Evolutionary conservation across 1,140 invertebrate genomes (phyloP).

Genomic region (Brachionus paranguensis): DNA sequence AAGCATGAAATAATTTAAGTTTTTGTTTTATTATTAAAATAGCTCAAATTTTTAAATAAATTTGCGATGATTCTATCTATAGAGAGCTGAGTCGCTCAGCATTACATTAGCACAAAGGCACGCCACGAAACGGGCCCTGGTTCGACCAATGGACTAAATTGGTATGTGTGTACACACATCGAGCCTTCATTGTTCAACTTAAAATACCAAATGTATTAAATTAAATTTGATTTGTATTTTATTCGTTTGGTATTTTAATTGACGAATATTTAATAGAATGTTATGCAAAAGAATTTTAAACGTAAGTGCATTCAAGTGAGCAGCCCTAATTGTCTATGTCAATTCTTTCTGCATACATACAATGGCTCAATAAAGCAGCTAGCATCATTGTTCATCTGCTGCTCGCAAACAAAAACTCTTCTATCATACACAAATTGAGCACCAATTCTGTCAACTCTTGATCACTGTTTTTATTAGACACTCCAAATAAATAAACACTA

Average conservation of each 20-base stretch:
- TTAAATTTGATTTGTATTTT: neutral
- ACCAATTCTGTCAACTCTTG: neutral
- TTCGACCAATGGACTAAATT: neutral
- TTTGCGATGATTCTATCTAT: neutral
- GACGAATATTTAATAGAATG: neutral
- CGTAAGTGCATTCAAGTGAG: neutral
- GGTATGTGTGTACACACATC: neutral
- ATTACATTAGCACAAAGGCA: neutral
- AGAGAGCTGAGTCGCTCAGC: neutral
- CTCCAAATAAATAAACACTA: too few relatives aligned
- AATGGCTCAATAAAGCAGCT: neutral
- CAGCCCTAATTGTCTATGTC: neutral
- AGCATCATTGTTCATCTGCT: neutral
- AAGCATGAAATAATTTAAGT: constrained; percentile 21
- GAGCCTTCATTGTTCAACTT: neutral
- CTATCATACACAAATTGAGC: neutral
- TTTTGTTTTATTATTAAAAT: constrained; percentile 34
- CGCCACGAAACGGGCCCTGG: neutral
- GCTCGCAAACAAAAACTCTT: neutral
- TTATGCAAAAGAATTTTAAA: neutral
- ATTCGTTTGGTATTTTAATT: neutral
- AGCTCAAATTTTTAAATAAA: constrained; percentile 6
- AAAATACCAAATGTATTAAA: neutral
- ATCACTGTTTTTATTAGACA: too few relatives aligned
- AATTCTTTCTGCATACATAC: neutral